These are phyloP conservation scores for Drosophila maculinotata DNA, from an alignment of 2,888 invertebrate genomes.

Conservation along the genomic window DNA sequence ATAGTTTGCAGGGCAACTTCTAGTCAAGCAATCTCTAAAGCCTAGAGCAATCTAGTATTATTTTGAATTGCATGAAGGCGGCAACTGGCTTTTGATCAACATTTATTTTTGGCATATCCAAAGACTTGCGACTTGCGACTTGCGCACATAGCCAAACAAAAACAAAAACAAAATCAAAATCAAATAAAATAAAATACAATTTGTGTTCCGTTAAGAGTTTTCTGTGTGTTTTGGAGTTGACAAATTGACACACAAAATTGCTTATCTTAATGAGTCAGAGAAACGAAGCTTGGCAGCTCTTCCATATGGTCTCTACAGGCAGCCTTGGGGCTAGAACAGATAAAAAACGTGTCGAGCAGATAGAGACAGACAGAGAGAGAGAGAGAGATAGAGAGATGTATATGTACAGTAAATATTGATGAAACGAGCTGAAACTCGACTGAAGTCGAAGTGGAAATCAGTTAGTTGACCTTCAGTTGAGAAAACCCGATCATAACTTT, in stretches of 20 bases:
- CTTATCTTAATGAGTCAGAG: slow-evolving; percentile 72
- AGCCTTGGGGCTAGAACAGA: slow-evolving; percentile 41
- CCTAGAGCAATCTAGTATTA: slow-evolving; percentile 6
- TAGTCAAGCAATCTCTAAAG: background rate
- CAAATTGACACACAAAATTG: slow-evolving; percentile 72
- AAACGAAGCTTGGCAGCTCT: slow-evolving; percentile 34
- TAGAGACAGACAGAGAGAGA: slow-evolving; percentile 8
- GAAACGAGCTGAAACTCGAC: slow-evolving; percentile 4
- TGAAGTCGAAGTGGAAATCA: slow-evolving; percentile 1
- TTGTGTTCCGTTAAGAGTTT: slow-evolving; percentile 35
- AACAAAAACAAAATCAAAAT: too few relatives aligned
- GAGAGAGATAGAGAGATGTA: slow-evolving; percentile 31
- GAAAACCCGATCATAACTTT: slow-evolving; percentile 25
- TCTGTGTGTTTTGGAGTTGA: slow-evolving; percentile 52
- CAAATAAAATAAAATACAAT: slow-evolving; percentile 13
- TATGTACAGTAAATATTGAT: slow-evolving; percentile 13
- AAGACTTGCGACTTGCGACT: slow-evolving; percentile 3
- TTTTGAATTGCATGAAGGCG: slow-evolving; percentile 22
- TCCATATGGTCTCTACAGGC: slow-evolving; percentile 35
- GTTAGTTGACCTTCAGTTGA: slow-evolving; percentile 26
- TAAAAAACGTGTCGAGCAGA: slow-evolving; percentile 14
- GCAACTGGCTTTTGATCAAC: slow-evolving; percentile 54
- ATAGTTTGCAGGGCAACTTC: slow-evolving; percentile 9
- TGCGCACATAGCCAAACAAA: slow-evolving; percentile 22
- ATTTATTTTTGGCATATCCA: slow-evolving; percentile 34